phyloP scores from a whole-genome alignment of 2,113 vertebrate species.

The Myocastor coypus region DNA sequence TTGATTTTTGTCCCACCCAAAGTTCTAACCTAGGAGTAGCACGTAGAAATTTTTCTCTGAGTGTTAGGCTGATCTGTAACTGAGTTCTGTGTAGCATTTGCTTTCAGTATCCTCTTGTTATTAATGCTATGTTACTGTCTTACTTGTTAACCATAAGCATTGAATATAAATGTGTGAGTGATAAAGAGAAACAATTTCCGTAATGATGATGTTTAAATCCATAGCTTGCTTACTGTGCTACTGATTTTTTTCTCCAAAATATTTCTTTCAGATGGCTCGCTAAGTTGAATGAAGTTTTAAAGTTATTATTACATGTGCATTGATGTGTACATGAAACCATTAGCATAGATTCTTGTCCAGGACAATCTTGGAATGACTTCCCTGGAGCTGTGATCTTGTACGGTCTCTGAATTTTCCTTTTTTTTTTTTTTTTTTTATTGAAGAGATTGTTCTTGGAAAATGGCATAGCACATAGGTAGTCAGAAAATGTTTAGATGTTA shows the following conservation, averaged over 20 bases:
- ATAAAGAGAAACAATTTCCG: background rate
- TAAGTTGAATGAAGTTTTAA: background rate
- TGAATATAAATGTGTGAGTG: background rate
- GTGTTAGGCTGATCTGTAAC: background rate
- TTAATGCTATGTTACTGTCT: background rate
- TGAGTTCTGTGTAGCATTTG: background rate
- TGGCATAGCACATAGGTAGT: background rate
- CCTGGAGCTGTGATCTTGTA: conserved; percentile 8
- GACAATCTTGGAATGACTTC: conserved; percentile 39
- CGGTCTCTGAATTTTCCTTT: conserved; percentile 23
- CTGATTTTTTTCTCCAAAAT: background rate
- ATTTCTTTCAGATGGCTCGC: conserved; percentile 11
- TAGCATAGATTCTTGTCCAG: conserved; percentile 30
- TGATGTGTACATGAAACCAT: conserved; percentile 37
- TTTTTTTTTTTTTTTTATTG: conserved; percentile 19
- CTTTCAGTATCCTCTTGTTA: background rate
- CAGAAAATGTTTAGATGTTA: conserved; percentile 30
- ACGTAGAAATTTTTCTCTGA: background rate
- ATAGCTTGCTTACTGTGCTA: background rate
- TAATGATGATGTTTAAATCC: conserved; percentile 18
- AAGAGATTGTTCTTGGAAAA: conserved; percentile 15
- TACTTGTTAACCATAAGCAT: background rate
- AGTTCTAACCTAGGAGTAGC: background rate
- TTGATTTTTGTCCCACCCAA: background rate
- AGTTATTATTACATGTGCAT: background rate